These are phyloP conservation scores for Hippocampus comes DNA, from an alignment of 2,113 vertebrate species.

Conservation along the genomic window DNA sequence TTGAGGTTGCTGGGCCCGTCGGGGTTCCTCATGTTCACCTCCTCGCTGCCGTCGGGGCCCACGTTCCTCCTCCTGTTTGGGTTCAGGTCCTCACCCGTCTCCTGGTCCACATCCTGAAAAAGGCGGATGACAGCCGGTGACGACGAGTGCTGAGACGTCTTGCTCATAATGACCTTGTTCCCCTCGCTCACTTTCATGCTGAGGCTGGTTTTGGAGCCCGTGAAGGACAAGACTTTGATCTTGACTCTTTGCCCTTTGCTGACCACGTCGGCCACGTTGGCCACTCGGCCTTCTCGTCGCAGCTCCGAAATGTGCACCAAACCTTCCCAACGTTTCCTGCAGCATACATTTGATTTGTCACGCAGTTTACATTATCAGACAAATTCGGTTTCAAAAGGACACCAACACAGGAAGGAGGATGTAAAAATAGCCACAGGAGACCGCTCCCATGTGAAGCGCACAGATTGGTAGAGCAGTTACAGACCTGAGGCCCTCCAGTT, in stretches of 20 bases:
- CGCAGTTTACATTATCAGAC: not conserved
- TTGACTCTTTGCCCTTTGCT: slow-evolving; percentile 98
- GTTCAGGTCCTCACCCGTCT: slow-evolving; percentile 93
- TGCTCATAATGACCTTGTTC: no score
- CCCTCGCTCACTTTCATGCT: slow-evolving; percentile 90
- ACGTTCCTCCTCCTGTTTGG: slow-evolving; percentile 89
- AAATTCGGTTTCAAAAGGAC: no score
- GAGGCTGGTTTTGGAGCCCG: slow-evolving; percentile 96
- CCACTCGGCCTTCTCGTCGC: slow-evolving; percentile 89
- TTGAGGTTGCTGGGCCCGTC: slow-evolving; percentile 92
- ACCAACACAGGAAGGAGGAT: no score
- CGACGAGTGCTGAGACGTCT: not conserved
- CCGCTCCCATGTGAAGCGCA: not conserved
- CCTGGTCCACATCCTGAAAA: slow-evolving; percentile 94
- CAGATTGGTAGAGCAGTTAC: not conserved
- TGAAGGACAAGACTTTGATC: slow-evolving; percentile 95
- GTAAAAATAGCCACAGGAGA: no score
- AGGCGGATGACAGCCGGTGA: not conserved
- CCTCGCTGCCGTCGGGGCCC: slow-evolving; percentile 82
- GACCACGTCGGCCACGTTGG: slow-evolving; percentile 95
- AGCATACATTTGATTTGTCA: not conserved
- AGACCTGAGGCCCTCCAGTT: slow-evolving; percentile 93
- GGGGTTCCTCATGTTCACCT: slow-evolving; percentile 88
- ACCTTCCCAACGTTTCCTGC: slow-evolving; percentile 96
- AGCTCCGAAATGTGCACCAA: slow-evolving; percentile 97